These are phyloP conservation scores for Piscicola geometra DNA, from an alignment of 2,888 invertebrate genomes.

Conservation along the genomic window DNA sequence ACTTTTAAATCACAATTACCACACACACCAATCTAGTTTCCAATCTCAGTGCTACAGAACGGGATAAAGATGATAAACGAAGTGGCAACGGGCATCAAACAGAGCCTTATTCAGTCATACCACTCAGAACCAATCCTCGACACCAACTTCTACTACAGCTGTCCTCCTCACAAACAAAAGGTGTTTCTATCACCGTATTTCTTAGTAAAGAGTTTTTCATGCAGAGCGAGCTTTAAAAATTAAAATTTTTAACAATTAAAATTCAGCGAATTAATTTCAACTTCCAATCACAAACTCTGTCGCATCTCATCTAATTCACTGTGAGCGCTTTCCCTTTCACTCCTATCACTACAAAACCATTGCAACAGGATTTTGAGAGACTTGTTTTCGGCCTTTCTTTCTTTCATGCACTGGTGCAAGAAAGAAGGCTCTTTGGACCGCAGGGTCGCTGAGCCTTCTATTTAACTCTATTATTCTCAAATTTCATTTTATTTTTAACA, in stretches of 20 bases:
- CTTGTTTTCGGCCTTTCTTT: constrained; percentile 82
- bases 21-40: constrained; percentile 62
- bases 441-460: too few relatives aligned
- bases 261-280: too few relatives aligned
- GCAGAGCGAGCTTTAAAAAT: too few relatives aligned
- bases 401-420: constrained; percentile 87
- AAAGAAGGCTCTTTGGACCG: constrained; percentile 82
- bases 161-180: constrained; percentile 63
- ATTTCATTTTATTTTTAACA: too few relatives aligned
- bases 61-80: constrained; percentile 92
- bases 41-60: constrained; percentile 77
- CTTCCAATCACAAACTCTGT: too few relatives aligned
- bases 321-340: background rate
- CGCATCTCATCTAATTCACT: too few relatives aligned
- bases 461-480: too few relatives aligned
- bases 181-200: too few relatives aligned
- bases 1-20: constrained; percentile 9
- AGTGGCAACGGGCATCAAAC: constrained; percentile 78
- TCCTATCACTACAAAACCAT: background rate
- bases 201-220: too few relatives aligned
- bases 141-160: constrained; percentile 71
- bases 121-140: constrained; percentile 80
- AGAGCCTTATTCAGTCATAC: constrained; percentile 78
- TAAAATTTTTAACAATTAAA: too few relatives aligned
- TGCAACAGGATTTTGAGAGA: constrained; percentile 70